Base-by-base conservation (phyloP, 2,888 invertebrate species). In the Tuberolachnus salignus region DNA sequence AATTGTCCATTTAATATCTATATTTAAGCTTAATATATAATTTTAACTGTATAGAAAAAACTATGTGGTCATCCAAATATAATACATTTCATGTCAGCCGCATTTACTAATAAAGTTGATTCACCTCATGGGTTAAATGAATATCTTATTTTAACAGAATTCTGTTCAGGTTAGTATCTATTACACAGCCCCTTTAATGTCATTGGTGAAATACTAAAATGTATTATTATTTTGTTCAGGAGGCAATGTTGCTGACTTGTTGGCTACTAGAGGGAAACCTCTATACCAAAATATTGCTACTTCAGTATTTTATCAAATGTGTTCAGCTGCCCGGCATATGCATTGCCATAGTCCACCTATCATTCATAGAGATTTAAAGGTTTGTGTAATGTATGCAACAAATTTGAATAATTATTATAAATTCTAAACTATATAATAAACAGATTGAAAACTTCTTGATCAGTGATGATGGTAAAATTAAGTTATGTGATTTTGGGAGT, bases 401-500 rank as follows among this genome's bases (percentile, higher is more conserved):
- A 42, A 42, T 34, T 42, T 21, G 14, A 70, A 51, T 53, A 21
- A 46, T 19, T 26, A 34, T 55, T 23, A 8, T 34, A 3, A 6
- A 63, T 74, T 81, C 78, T 72, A 80, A 9, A 14, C 16, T 84
- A 84, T 84, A 84, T 1, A 34, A 34, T 34, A 34, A 34, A 34
- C 84, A 90, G 89, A 89, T 94, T 82, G 98, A 98, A 88, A 98
- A 98, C 87, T 91, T 98, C 84, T 87, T 99, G 82, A 89, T 98
- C 83, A 92, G 94, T 82, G 89, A 88, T 83, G 92, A 94, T 86
- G 95, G 95, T 84, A 88, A 87, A 84, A 90, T 98, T 67, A 98
- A 98, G 86, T 88, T 98, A 82, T 99, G 98, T 88, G 98, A 98
- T 88, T 98, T 98, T 87, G 98, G 98, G 42, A 97, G 97, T 82